phyloP scores from a whole-genome alignment of 2,888 invertebrate genomes.

The Epiblema foenella region DNA sequence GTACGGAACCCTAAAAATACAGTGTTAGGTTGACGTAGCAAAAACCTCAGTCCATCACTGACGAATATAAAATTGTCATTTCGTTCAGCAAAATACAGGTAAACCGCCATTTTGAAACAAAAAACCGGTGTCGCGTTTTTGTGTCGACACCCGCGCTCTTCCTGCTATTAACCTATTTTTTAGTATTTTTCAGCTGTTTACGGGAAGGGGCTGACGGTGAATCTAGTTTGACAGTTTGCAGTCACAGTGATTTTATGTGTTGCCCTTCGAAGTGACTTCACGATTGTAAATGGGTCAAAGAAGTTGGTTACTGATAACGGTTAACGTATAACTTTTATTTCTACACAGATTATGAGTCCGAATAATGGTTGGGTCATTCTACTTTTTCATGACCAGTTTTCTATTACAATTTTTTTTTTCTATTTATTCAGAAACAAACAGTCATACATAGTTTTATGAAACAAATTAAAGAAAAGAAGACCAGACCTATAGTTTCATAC shows the following conservation, averaged over 20 bases:
- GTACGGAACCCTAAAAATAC: not conserved
- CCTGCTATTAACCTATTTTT: conserved; percentile 29
- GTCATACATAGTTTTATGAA: too few species aligned
- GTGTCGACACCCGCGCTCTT: conserved; percentile 22
- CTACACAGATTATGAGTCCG: too few species aligned
- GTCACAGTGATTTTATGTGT: not conserved
- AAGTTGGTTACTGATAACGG: too few species aligned
- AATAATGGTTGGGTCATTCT: too few species aligned
- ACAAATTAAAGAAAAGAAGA: too few species aligned
- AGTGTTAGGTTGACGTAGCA: not conserved
- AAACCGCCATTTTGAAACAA: conserved; percentile 15
- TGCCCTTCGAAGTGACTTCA: too few species aligned
- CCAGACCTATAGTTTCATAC: too few species aligned
- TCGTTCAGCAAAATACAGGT: not conserved
- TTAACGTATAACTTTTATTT: too few species aligned
- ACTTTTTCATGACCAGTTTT: too few species aligned
- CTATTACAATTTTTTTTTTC: too few species aligned
- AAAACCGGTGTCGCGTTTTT: conserved; percentile 12
- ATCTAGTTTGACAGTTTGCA: not conserved
- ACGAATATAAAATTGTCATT: not conserved
- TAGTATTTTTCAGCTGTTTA: not conserved
- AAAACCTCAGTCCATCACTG: not conserved
- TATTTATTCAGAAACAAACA: too few species aligned
- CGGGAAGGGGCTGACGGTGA: not conserved
- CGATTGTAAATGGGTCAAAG: too few species aligned